Evolutionary conservation across 2,797 vertebrate genomes (phyloP), one percentile per base, ranked within the genome.

Genomic region (Phrynocephalus vlangalii): DNA sequence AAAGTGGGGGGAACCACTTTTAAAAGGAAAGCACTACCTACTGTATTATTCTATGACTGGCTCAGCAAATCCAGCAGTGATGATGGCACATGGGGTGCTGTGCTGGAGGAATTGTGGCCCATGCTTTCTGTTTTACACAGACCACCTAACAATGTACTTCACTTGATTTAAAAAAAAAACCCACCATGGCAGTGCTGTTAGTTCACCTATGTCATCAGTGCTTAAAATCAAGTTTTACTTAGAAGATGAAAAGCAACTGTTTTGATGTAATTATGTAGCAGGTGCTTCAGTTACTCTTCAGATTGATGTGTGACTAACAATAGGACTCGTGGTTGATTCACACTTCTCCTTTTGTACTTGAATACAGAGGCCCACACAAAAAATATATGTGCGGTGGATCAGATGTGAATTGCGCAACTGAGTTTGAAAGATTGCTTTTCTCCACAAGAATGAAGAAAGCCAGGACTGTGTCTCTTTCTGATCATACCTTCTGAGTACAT

Each of bases 161-260:
- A 28, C 16, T 50, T 16, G 70, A 30, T 20, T 83, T 33, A 3
- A 44, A 70, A 82, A 66, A 48, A 63, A 50, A 9, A 70, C 2
- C 70, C 26, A 82, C 68, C 68, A 44, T 1, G 28, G 15, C 2
- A 33, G 71, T 7, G 15, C 30, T 71, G 13, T 82, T 68, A 44
- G 9, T 44, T 28, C 44, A 18, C 24, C 10, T 30, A 24, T 56
- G 68, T 70, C 26, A 11, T 63, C 10, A 67, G 13, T 78, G 44
- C 56, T 63, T 81, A 81, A 86, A 81, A 66, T 48, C 91, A 91
- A 93, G 88, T 94, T 95, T 95, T 93, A 93, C 93, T 95, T 93
- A 92, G 89, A 87, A 92, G 89, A 91, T 91, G 92, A 86, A 93
- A 94, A 92, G 92, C 91, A 93, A 91, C 66, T 81, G 90, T 90